Conservation (phyloP, 92 coral and sea anemone genomes). For the Bergia sp. region DNA sequence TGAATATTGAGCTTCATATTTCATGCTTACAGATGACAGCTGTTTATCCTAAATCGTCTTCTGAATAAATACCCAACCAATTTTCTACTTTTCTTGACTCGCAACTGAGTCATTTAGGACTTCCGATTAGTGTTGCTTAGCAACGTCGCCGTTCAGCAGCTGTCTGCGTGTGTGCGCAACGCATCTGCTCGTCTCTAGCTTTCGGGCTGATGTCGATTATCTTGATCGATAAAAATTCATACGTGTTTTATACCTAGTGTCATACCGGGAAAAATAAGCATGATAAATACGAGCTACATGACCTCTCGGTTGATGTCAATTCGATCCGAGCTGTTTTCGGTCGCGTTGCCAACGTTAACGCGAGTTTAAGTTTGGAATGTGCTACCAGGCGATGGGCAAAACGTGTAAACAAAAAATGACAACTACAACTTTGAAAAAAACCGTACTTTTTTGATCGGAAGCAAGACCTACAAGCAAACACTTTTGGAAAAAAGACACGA, state of each 20-base stretch:
- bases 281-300: background rate
- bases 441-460: background rate
- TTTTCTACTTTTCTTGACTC: background rate
- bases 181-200: background rate
- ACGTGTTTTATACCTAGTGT: background rate
- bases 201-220: conserved; percentile 1
- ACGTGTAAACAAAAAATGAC: background rate
- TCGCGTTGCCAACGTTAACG: background rate
- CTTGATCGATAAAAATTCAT: background rate
- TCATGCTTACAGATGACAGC: conserved; percentile 22
- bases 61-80: conserved; percentile 25
- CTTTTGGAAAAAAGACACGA: background rate
- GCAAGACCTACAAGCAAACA: background rate
- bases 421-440: background rate
- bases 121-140: background rate
- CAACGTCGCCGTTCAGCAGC: background rate
- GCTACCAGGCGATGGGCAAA: background rate
- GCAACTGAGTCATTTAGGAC: background rate
- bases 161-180: background rate
- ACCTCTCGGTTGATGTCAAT: background rate
- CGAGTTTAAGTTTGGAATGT: background rate
- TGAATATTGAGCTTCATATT: background rate
- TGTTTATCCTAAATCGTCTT: conserved; percentile 13
- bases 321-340: background rate
- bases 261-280: background rate